Base-by-base conservation (phyloP, 2,888 invertebrate genomes). In the Macrostomum cliftonense region DNA sequence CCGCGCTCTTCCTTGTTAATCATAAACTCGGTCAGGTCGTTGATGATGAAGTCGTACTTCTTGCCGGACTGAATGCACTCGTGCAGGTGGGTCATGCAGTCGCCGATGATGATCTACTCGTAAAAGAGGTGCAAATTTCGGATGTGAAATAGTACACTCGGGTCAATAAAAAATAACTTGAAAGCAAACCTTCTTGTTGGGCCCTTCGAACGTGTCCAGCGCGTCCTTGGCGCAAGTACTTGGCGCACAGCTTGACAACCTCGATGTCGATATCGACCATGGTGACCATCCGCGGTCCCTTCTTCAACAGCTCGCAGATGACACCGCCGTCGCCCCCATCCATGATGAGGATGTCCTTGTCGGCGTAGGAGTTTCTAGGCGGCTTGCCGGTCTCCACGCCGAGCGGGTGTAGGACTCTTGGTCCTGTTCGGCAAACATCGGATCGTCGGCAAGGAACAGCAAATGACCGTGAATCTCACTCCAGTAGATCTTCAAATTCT, bases 311-410 rank as follows among this genome's bases (percentile, higher is more conserved):
- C 67, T 88, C 88, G 71, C 83, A 82, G 0, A 91, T 74, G 0
- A 91, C 73, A 2, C 85, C 89, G n/a, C 91, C 91, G 68, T 91
- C 91, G 1, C 91, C 89, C 5, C 89, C 91, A 46, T 89, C 89
- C 58, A 89, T 77, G 63, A 89, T 88, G 45, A 87, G 78, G 56
- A 89, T 83, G 69, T 87, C 86, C 69, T 87, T 87, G 56, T 79
- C 83, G 59, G 77, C 76, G 63, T 86, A 91, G 64, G 20, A 28
- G 45, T 45, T 45, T 12, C 45, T 17, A 28, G 28, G 5, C 5
- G 28, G 28, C 28, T 28, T 28, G 28, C 28, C 28, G 9, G 28
- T 28, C 7, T 84, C 85, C 60, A 82, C 77, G 58, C 82, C 81
- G 84, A 89, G 87, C 42, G 83, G 1, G 88, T 88, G 70, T 91